Percentiles rank a stretch among this genome's conserved stretches.
Evolutionary conservation across 2,113 vertebrate species (phyloP).

Genomic region (Ammodytes marinus): DNA sequence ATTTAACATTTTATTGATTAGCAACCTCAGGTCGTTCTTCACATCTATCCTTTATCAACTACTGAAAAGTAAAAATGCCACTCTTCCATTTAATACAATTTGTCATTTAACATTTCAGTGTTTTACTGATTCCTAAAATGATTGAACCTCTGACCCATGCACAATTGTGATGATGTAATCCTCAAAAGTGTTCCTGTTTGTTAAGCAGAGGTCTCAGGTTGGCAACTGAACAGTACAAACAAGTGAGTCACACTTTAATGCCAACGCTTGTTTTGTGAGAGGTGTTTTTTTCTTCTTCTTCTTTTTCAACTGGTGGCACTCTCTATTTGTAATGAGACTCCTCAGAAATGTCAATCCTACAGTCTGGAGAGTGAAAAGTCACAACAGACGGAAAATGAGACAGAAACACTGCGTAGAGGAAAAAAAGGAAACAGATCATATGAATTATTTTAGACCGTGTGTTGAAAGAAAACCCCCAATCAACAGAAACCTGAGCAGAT

Average conservation of each 20-base stretch:
- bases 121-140: not conserved
- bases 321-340: slow-evolving; percentile 36
- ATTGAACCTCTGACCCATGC: slow-evolving; percentile 19
- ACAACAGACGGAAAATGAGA: slow-evolving; percentile 30
- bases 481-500: not conserved
- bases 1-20: not conserved
- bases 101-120: slow-evolving; percentile 3
- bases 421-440: not conserved
- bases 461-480: not conserved
- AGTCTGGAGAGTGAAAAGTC: slow-evolving; percentile 35
- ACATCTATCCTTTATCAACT: not conserved
- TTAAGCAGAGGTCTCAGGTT: slow-evolving; percentile 54
- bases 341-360: slow-evolving; percentile 48
- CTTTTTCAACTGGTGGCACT: slow-evolving; percentile 38
- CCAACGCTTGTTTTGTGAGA: slow-evolving; percentile 32
- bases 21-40: not conserved
- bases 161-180: slow-evolving; percentile 33
- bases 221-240: slow-evolving; percentile 55
- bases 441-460: not conserved
- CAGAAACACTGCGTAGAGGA: not conserved
- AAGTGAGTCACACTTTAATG: slow-evolving; percentile 69
- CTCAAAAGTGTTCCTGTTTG: slow-evolving; percentile 35
- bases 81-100: not conserved
- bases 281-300: not conserved
- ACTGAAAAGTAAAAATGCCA: slow-evolving; percentile 1